A percentile compares a stretch with the other conserved stretches of the same genome.
phyloP scores from a whole-genome alignment of 2,113 vertebrate genomes.

The Notechis scutatus region DNA sequence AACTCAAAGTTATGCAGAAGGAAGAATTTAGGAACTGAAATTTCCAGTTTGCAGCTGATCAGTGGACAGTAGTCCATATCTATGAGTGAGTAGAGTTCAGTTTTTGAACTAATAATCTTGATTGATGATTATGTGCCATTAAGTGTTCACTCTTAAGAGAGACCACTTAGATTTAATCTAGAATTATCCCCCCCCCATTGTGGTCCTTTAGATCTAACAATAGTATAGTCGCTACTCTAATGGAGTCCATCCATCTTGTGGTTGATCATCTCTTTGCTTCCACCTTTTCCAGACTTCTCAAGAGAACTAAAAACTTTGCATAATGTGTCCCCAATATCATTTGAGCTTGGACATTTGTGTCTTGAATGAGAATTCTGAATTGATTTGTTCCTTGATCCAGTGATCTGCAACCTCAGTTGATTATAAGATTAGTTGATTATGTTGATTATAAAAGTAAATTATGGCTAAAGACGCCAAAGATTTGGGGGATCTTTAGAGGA shows the following conservation, averaged over 20 bases:
- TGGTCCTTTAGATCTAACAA: not conserved
- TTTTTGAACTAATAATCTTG: conserved; percentile 26
- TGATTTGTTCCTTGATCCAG: not conserved
- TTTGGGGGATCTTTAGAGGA: conserved; percentile 2
- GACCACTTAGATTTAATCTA: not conserved
- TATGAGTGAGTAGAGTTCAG: not conserved
- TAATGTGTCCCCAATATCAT: not conserved
- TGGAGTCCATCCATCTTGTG: not conserved
- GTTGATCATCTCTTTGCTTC: not conserved
- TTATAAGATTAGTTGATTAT: not conserved
- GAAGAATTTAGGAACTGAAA: fast-evolving
- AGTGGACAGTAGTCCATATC: not conserved
- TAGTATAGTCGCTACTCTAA: not conserved
- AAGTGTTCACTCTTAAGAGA: not conserved
- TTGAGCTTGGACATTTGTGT: not conserved
- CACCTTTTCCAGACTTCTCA: not conserved
- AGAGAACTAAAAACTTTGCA: not conserved
- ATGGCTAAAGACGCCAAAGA: conserved; percentile 28
- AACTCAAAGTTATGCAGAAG: not conserved
- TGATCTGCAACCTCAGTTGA: not conserved
- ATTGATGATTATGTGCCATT: not conserved
- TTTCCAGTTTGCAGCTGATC: not conserved
- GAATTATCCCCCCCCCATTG: not conserved
- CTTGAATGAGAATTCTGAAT: not conserved
- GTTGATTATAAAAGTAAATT: conserved; percentile 20